Percentiles rank a stretch among this genome's conserved stretches.
phyloP scores from a whole-genome alignment of 2,888 invertebrate genomes.

The Candidula unifasciata region DNA sequence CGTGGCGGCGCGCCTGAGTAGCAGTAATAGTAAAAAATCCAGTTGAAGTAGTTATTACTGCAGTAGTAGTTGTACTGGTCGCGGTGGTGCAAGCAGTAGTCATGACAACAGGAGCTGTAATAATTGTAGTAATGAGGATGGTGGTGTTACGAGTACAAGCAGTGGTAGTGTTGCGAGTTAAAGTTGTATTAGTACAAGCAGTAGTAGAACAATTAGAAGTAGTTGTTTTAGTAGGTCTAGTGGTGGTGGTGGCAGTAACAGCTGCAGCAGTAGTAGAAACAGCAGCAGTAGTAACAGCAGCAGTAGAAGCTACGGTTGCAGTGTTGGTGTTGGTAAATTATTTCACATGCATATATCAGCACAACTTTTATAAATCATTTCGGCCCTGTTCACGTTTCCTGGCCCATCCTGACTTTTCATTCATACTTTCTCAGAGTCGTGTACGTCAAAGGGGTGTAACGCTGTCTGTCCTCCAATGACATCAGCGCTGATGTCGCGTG shows the following conservation, averaged over 20 bases:
- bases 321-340: no score
- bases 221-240: constrained; percentile 6
- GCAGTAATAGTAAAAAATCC: no score
- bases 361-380: no score
- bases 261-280: constrained; percentile 27
- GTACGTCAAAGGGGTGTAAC: no score
- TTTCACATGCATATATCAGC: no score
- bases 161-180: constrained; percentile 29
- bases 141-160: constrained; percentile 17
- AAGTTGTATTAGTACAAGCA: constrained; percentile 32
- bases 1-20: no score
- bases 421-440: no score
- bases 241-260: background rate
- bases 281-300: constrained; percentile 34
- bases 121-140: background rate
- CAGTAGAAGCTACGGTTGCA: background rate
- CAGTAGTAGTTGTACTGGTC: constrained; percentile 36
- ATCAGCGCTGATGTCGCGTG: no score
- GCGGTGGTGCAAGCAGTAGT: constrained; percentile 44
- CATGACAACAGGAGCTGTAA: constrained; percentile 42
- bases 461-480: no score
- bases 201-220: constrained; percentile 35
- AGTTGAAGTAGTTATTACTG: no score
- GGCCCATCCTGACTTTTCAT: no score
- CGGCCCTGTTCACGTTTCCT: no score